Base-by-base conservation (phyloP, 2,888 invertebrate species). In the Rhagonycha lutea region DNA sequence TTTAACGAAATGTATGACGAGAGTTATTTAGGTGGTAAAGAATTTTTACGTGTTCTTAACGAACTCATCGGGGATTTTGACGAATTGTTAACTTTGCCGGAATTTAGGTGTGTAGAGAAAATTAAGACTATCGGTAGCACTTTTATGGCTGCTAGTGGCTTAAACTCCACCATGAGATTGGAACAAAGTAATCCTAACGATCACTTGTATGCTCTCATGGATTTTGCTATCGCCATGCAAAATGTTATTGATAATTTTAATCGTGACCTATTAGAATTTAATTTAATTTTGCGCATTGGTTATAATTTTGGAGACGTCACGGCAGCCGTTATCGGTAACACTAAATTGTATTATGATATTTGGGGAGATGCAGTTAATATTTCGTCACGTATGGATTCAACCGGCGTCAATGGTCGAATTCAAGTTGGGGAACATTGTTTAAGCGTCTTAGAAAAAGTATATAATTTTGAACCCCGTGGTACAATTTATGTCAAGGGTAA, bases 291-390 rank as follows among this genome's bases (percentile, higher is more conserved):
- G 47, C 90, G 95, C 78, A 94, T 97, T 78, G 98, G 98, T 2
- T 96, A 94, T 85, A 98, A 98, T 88, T 95, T 94, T 82, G 98
- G 98, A 0, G 98, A 98, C 82, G 97, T 99, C 0, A 98, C 98
- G 0, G 98, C 98, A 0, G 98, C 98, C 1, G 95, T 99, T 3
- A 98, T 99, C 72, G 98, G 98, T 0, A 98, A 98, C 8, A 96
- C 96, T 1, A 99, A 98, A 86, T 89, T 99, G 77, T 96, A 97
- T 86, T 99, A 98, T 84, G 98, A 98, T 87, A 98, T 98, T 83
- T 99, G 98, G 98, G 98, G 98, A 0, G 98, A 99, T 87, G 97
- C 98, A 0, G 98, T 99, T 0, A 99, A 99, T 87, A 97, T 98
- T 75, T 97, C 98, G 0, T 96, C 96, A 8, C 90, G 98, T 72